Conservation (phyloP, 2,797 vertebrate species). For the Ispidina lecontei region DNA sequence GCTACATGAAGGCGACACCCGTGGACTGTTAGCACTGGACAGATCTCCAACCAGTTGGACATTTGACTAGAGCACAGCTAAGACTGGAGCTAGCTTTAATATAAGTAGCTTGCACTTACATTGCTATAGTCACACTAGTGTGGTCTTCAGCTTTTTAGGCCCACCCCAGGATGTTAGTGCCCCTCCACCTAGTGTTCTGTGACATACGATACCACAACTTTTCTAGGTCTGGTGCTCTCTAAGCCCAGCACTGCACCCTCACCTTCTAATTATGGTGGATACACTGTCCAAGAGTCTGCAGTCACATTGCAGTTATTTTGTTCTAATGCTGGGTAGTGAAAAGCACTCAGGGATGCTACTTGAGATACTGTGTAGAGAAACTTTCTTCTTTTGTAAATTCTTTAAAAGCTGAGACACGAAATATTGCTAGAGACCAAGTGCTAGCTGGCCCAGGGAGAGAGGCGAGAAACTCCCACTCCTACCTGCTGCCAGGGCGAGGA, state of each 20-base stretch:
- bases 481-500: constrained; percentile 96
- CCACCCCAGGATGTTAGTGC: neutral
- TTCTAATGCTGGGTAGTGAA: neutral
- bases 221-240: neutral
- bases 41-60: neutral
- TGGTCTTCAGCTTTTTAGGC: neutral
- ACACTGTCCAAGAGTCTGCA: neutral
- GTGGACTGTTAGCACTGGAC: neutral
- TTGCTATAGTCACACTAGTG: neutral
- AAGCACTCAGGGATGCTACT: neutral
- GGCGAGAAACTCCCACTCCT: neutral
- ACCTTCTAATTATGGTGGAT: neutral
- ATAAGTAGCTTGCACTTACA: neutral
- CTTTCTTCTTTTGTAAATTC: neutral
- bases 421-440: neutral
- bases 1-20: neutral
- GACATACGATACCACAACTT: accelerated
- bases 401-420: neutral
- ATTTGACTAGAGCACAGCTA: neutral
- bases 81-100: neutral
- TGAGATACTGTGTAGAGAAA: neutral
- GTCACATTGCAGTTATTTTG: neutral
- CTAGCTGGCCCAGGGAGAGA: neutral
- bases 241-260: neutral
- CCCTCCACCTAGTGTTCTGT: neutral